Conservation (phyloP, 1,140 invertebrate species). For the Achatina immaculata region DNA sequence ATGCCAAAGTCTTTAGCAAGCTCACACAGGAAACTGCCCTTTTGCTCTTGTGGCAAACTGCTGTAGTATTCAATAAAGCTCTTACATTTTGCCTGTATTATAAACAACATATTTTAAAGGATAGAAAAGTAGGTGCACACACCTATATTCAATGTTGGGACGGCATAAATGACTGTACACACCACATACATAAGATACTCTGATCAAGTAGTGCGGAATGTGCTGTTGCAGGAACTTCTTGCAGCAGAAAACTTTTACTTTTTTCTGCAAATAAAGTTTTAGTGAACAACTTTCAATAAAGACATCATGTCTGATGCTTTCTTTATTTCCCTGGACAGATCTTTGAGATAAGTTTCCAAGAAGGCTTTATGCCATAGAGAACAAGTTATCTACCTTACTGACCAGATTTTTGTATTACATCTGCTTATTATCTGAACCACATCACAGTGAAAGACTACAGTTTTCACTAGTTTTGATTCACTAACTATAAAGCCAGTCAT, state of each 20-base stretch:
- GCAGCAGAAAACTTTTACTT: neutral
- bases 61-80: slow-evolving; percentile 56
- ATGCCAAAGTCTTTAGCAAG: slow-evolving; percentile 57
- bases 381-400: neutral
- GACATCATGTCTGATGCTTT: too few relatives aligned
- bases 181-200: neutral
- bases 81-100: slow-evolving; percentile 56
- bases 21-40: slow-evolving; percentile 49
- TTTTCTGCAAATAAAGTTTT: neutral
- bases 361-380: neutral
- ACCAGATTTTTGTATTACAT: neutral
- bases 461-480: neutral
- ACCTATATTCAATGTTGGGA: neutral
- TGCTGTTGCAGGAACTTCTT: neutral
- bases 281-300: neutral
- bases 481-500: neutral
- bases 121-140: neutral
- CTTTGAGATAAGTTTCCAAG: neutral
- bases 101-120: neutral
- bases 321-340: too few relatives aligned
- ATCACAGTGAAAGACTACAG: neutral
- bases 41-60: slow-evolving; percentile 43
- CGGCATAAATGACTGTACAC: too few relatives aligned
- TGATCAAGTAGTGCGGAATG: neutral
- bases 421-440: neutral